A percentile compares a stretch with the other conserved stretches of the same genome.
Conservation (phyloP, 2,113 vertebrate genomes). For the Tenrec ecaudatus region DNA sequence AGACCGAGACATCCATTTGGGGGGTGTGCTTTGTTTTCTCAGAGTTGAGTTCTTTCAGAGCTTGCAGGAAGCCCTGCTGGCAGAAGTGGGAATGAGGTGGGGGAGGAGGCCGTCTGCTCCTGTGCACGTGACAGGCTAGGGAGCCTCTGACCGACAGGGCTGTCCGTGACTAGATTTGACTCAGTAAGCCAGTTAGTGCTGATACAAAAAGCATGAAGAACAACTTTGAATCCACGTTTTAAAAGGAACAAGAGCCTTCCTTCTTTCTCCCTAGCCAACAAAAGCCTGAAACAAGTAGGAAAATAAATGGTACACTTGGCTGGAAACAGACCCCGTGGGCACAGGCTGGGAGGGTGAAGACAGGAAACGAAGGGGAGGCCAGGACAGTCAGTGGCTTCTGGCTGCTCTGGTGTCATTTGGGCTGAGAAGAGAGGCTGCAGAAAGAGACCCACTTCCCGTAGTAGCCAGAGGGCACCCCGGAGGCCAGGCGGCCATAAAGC, state of each 20-base stretch:
- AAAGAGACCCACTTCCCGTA: background rate
- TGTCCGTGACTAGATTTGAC: too few relatives aligned
- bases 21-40: background rate
- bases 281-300: background rate
- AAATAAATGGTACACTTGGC: background rate
- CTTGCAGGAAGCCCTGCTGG: too few relatives aligned
- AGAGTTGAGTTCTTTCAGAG: background rate
- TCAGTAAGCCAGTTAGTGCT: background rate
- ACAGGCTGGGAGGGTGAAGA: background rate
- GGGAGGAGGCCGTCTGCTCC: too few relatives aligned
- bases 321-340: background rate
- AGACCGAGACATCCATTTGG: background rate
- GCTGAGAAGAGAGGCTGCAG: background rate
- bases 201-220: background rate
- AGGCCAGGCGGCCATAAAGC: background rate
- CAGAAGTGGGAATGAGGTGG: too few relatives aligned
- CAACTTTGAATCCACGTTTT: background rate
- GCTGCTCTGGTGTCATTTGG: background rate
- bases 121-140: too few relatives aligned
- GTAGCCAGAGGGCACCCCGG: background rate
- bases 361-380: background rate
- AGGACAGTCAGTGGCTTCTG: too few relatives aligned
- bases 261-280: background rate
- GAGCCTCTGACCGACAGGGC: too few relatives aligned
- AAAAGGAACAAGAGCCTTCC: background rate